Conservation (phyloP, 2,888 invertebrate species). For the Hemithea aestivaria region DNA sequence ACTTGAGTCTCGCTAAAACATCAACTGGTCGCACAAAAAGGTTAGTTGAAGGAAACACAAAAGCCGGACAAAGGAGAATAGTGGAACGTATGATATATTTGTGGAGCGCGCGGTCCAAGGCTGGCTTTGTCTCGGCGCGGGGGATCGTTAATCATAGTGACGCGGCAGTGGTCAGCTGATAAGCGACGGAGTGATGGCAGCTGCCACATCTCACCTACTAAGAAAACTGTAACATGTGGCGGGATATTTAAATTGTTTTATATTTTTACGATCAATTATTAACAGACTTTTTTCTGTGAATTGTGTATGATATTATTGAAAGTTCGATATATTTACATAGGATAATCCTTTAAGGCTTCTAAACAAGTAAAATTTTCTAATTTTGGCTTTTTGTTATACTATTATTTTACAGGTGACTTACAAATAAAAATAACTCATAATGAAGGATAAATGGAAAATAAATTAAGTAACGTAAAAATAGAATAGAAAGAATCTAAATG, state of each 20-base stretch:
- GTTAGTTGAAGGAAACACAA: conserved; percentile 22
- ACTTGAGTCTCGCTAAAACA: conserved; percentile 3
- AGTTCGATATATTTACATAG: too few species aligned
- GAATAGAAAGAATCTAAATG: too few species aligned
- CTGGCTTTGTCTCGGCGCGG: conserved; percentile 45
- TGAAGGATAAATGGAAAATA: too few species aligned
- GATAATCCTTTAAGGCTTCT: too few species aligned
- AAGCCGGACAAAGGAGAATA: conserved; percentile 43
- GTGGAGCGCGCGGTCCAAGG: conserved; percentile 35
- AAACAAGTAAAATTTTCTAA: too few species aligned
- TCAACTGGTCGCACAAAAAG: conserved; percentile 10
- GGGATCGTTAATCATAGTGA: conserved; percentile 53
- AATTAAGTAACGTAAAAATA: too few species aligned
- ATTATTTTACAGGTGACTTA: too few species aligned
- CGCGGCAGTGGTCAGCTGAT: conserved; percentile 47
- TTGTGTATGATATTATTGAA: too few species aligned
- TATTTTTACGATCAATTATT: conserved; percentile 2
- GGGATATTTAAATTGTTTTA: conserved; percentile 17
- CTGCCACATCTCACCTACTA: conserved; percentile 7
- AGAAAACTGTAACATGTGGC: conserved; percentile 13
- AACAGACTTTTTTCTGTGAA: neutral
- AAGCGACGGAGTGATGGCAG: conserved; percentile 37
- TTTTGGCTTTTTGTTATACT: too few species aligned
- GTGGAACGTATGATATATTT: conserved; percentile 43
- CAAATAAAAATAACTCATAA: too few species aligned